Evolutionary conservation across 2,888 invertebrate genomes (phyloP), one percentile per base, ranked within the genome.

Genomic region (Dysmachus trigonus): DNA sequence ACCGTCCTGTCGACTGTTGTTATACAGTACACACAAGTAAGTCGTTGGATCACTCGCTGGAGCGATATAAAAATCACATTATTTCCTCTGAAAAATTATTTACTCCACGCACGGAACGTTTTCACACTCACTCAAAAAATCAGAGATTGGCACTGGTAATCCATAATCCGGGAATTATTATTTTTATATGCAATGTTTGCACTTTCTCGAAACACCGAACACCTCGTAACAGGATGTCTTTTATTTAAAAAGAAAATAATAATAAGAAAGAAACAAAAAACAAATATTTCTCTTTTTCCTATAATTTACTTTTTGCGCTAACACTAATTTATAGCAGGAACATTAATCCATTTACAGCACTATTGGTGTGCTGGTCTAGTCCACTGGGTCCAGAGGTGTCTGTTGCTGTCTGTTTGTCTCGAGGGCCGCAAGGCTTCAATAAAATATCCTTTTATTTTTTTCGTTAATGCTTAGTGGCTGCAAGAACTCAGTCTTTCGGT

Each of bases 111-210:
- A 47, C 47, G 18, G 62, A 62, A 62, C 73, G 73, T 73, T 72
- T 27, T 73, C n/a, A 33, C 73, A 27, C n/a, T n/a, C 62, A 62
- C 27, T 62, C 62, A 62, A 22, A 62, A 1, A 47, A 27, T 73
- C 27, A 73, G 31, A 31, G 31, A 87, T 90, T 91, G 90, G 91
- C 91, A 91, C 91, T 91, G 91, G 90, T 91, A 91, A 91, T 91
- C 91, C 91, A 91, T 91, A 47, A 22, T 47, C 74, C 51, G 18
- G 33, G 62, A 27, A 62, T 62, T 62, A 13, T 15, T 41, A 13
- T 41, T 41, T 13, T 41, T 3, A 13, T 41, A 13, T 41, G 3
- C 15, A 41, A 41, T n/a, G 15, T 41, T 41, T 22, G 7, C 27
- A 22, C 62, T 62, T 62, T 62, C 15, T 27, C 62, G 18, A 18